phyloP scores from a whole-genome alignment of 2,888 invertebrate genomes.

The Amphipyra berbera region DNA sequence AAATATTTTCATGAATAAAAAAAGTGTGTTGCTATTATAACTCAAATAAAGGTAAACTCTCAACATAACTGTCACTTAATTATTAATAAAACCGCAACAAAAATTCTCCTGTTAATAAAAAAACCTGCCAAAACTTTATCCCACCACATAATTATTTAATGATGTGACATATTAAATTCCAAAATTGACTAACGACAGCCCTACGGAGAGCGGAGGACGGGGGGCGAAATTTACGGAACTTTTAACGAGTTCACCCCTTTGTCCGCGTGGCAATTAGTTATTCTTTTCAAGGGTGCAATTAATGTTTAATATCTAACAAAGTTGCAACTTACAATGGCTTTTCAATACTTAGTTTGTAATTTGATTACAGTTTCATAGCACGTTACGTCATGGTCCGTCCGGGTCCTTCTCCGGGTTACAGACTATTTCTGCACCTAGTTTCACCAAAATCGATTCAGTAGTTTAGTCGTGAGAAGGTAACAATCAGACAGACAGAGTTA shows the following conservation, averaged over 20 bases:
- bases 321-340: conserved; percentile 30
- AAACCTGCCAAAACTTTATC: background rate
- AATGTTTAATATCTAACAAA: conserved; percentile 59
- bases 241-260: conserved; percentile 71
- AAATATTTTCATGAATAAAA: too few species aligned
- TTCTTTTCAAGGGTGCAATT: conserved; percentile 69
- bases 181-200: conserved; percentile 22
- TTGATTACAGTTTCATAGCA: conserved; percentile 8
- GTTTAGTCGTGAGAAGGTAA: too few species aligned
- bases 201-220: conserved; percentile 31
- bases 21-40: too few species aligned
- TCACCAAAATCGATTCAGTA: too few species aligned
- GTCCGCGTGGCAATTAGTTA: conserved; percentile 67
- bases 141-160: conserved; percentile 7
- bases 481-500: too few species aligned
- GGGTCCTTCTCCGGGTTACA: too few species aligned
- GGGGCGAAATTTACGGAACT: conserved; percentile 58
- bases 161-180: conserved; percentile 6
- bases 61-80: too few species aligned
- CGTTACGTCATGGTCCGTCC: too few species aligned
- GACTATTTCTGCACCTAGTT: too few species aligned
- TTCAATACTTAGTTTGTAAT: conserved; percentile 25
- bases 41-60: too few species aligned
- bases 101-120: too few species aligned
- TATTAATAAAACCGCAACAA: too few species aligned